Conservation (phyloP, 2,113 vertebrate genomes). For the Tangachromis dhanisi region DNA sequence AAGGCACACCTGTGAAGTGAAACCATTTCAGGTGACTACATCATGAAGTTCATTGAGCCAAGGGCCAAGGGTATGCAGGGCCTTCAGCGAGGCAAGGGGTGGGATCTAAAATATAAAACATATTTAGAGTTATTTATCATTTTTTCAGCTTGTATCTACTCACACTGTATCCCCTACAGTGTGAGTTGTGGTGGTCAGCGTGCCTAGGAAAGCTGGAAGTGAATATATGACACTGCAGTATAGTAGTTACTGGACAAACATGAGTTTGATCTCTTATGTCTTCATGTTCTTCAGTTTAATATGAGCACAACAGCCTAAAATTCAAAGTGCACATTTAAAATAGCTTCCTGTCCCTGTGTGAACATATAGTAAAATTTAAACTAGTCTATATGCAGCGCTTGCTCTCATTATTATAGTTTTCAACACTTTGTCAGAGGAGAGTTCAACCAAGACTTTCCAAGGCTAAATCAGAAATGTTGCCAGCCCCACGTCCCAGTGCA, state of each 20-base stretch:
- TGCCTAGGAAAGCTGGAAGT: neutral
- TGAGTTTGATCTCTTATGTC: neutral
- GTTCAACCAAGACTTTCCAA: slow-evolving; percentile 42
- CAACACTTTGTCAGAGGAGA: slow-evolving; percentile 43
- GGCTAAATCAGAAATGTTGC: slow-evolving; percentile 36
- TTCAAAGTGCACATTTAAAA: neutral
- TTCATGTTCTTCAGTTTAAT: neutral
- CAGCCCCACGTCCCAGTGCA: slow-evolving; percentile 70
- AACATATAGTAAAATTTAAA: neutral
- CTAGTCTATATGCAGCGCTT: neutral
- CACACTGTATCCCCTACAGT: neutral
- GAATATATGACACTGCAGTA: neutral
- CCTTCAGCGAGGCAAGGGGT: accelerated
- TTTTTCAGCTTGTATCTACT: neutral
- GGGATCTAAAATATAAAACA: neutral
- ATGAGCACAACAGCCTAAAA: neutral
- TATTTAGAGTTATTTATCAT: neutral
- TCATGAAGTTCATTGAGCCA: neutral
- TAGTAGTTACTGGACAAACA: neutral
- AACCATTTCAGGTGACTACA: neutral
- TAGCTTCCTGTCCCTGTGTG: neutral
- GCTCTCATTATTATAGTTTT: neutral
- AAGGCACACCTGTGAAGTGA: neutral
- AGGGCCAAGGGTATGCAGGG: accelerated
- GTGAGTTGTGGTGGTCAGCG: neutral